Percentiles rank a stretch among this genome's conserved stretches.
These are phyloP conservation scores for Philhelius pedissequus DNA, from an alignment of 2,888 invertebrate genomes.

Conservation along the genomic window DNA sequence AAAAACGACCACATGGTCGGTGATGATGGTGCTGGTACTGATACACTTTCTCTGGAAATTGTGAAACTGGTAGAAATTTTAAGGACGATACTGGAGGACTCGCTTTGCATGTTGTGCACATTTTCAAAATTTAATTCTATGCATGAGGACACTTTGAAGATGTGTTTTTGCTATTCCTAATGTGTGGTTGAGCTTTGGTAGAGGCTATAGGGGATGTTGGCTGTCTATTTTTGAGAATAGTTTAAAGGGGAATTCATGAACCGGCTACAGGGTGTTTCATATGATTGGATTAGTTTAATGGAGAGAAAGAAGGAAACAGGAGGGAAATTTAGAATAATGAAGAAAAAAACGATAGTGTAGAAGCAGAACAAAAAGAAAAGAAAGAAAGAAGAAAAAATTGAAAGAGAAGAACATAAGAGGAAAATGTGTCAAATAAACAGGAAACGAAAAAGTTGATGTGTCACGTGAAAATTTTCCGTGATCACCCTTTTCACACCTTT, in stretches of 20 bases:
- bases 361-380: neutral
- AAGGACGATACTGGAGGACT: conserved; percentile 1
- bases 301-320: too few relatives aligned
- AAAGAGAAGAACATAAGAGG: neutral
- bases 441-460: too few relatives aligned
- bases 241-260: neutral
- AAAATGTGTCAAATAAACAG: too few relatives aligned
- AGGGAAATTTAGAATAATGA: neutral
- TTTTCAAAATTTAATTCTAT: conserved; percentile 55
- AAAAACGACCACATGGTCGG: neutral
- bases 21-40: neutral
- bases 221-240: neutral
- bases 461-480: too few relatives aligned
- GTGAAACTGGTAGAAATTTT: conserved; percentile 18
- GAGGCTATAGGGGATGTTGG: neutral
- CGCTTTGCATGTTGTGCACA: conserved; percentile 35
- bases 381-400: neutral
- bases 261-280: neutral
- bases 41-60: neutral
- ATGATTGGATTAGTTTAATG: too few relatives aligned
- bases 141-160: conserved; percentile 49
- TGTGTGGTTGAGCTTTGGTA: conserved; percentile 17
- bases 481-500: too few relatives aligned
- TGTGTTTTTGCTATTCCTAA: conserved; percentile 29
- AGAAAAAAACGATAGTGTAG: too few relatives aligned